Evolutionary conservation across 2,113 vertebrate genomes (phyloP).

Genomic region (Rhynchomys soricoides): DNA sequence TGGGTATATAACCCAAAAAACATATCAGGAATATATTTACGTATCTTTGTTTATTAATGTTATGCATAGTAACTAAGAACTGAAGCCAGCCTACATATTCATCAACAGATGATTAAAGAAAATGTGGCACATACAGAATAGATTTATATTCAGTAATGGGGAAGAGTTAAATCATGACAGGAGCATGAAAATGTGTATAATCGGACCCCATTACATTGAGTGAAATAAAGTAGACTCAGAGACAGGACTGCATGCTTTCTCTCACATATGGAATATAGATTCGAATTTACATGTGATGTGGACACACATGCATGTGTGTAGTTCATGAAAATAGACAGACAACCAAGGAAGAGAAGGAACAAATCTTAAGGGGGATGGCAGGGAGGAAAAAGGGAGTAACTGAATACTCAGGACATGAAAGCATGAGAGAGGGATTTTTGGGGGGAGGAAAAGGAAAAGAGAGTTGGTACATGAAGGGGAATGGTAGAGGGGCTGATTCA

Average conservation of each 20-base stretch:
- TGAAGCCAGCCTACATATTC: background rate
- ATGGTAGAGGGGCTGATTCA: too few relatives aligned
- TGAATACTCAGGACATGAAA: background rate
- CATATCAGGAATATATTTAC: background rate
- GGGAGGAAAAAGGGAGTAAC: background rate
- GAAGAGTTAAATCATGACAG: background rate
- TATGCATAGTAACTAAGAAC: background rate
- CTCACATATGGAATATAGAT: background rate
- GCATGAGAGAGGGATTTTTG: too few relatives aligned
- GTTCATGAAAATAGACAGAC: background rate
- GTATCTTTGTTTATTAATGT: background rate
- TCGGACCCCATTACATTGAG: background rate
- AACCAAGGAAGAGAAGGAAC: background rate
- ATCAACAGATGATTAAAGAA: background rate
- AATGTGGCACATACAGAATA: background rate
- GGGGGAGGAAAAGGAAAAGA: background rate
- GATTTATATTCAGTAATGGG: background rate
- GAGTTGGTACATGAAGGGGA: background rate
- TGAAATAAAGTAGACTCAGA: background rate
- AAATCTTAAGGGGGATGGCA: background rate
- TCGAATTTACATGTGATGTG: background rate
- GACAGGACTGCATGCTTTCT: background rate
- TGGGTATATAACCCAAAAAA: background rate
- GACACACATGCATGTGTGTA: too few relatives aligned
- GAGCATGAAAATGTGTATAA: background rate